Evolutionary conservation across 2,888 invertebrate genomes (phyloP), one percentile per base, ranked within the genome.

Genomic region (Oscheius sp.): DNA sequence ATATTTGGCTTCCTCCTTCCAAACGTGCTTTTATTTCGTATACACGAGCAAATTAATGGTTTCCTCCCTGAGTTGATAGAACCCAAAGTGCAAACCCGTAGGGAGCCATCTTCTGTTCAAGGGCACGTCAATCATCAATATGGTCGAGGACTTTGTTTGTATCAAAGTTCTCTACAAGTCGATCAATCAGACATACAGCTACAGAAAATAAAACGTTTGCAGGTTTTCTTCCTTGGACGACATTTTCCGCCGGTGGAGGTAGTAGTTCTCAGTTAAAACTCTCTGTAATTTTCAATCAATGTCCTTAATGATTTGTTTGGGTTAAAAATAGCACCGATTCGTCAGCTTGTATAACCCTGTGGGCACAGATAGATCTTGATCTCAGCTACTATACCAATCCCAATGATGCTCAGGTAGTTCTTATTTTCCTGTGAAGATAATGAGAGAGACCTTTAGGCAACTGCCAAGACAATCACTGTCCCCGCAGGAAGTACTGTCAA

Each of bases 301-400:
- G 20, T 5, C 6, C 6, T 9, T 4, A 20, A 50, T 9, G 9
- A 24, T 33, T 8, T 9, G 8, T 67, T 66, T 32, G 32, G n/a
- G n/a, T n/a, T n/a, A n/a, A n/a, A n/a, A n/a, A n/a, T n/a, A n/a
- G n/a, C n/a, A n/a, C 51, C 0, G 61, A 73, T 33, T 14, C 54
- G n/a, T n/a, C n/a, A n/a, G n/a, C n/a, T 6, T 76, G 76, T 54
- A 59, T 76, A 28, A 64, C 41, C 22, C 9, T 76, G 5, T 69
- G 68, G 26, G 69, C 67, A 0, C 72, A 76, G 36, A 70, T 76
- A 30, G 69, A 72, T 51, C 63, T 76, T 38, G 71, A 70, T n/a
- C 61, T 76, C 6, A 71, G 70, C 12, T 76, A 76, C 62, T 8
- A 33, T 33, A 70, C 68, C 22, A 62, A 30, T 4, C 63, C 49